Evolutionary conservation across 2,797 vertebrate genomes (phyloP).

Genomic region (Delichon dasypus): DNA sequence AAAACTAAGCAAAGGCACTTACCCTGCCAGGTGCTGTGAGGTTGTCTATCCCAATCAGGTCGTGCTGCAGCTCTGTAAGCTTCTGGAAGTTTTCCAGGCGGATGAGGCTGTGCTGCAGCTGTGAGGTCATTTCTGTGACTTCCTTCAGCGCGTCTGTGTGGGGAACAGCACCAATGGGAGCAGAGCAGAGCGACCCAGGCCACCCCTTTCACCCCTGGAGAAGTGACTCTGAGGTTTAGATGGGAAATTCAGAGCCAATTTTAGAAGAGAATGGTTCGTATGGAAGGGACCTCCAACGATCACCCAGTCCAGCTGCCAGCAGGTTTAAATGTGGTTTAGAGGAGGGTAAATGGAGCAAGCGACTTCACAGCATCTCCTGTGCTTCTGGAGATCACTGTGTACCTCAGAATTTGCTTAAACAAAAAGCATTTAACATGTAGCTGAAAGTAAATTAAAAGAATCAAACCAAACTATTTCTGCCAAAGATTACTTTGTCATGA

Average conservation of each 20-base stretch:
- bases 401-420: not conserved
- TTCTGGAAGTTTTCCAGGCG: conserved; percentile 96
- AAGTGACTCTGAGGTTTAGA: not conserved
- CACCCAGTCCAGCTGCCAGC: not conserved
- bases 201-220: not conserved
- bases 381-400: not conserved
- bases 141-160: conserved; percentile 87
- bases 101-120: conserved; percentile 89
- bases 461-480: not conserved
- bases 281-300: fast-evolving
- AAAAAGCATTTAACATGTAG: not conserved
- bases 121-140: conserved; percentile 84
- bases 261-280: not conserved
- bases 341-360: not conserved
- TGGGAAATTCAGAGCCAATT: not conserved
- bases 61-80: conserved; percentile 92
- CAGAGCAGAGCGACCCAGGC: not conserved
- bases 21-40: conserved; percentile 87
- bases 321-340: not conserved
- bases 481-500: not conserved
- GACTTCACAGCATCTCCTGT: not conserved
- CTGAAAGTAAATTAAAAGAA: not conserved
- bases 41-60: conserved; percentile 90
- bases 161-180: not conserved
- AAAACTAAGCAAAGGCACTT: conserved; percentile 34